Conservation (phyloP, 1,140 invertebrate genomes). For the Drosophila repletoides region DNA sequence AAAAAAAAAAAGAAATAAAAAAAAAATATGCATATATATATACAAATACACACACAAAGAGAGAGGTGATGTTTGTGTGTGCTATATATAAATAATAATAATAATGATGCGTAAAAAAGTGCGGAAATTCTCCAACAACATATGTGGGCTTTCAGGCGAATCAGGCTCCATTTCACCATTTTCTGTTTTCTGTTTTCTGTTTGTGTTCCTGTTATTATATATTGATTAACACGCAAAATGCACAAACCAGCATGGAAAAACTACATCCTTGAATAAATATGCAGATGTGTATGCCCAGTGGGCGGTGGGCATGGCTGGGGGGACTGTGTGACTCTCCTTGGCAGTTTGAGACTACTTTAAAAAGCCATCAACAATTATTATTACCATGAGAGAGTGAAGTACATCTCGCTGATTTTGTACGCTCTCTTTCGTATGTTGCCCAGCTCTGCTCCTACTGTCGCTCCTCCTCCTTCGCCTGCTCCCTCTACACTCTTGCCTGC, state of each 20-base stretch:
- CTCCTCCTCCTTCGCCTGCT: neutral
- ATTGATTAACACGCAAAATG: slow-evolving; percentile 77
- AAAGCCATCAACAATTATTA: slow-evolving; percentile 75
- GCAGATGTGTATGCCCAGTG: slow-evolving; percentile 5
- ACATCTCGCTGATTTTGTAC: slow-evolving; percentile 54
- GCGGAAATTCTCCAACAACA: slow-evolving; percentile 59
- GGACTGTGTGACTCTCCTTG: too few relatives aligned
- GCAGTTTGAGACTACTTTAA: slow-evolving; percentile 55
- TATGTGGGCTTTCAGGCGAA: slow-evolving; percentile 37
- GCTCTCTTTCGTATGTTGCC: slow-evolving; percentile 15
- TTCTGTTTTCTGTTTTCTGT: too few relatives aligned
- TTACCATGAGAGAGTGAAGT: slow-evolving; percentile 37
- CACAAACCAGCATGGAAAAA: slow-evolving; percentile 53
- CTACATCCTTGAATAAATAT: slow-evolving; percentile 58
- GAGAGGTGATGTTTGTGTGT: slow-evolving; percentile 13
- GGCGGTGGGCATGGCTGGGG: neutral
- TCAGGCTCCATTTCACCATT: slow-evolving; percentile 5
- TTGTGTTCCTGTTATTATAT: slow-evolving; percentile 46
- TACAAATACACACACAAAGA: neutral
- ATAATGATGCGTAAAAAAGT: slow-evolving; percentile 62
- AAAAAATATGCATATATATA: slow-evolving; percentile 21
- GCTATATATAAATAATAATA: slow-evolving; percentile 47
- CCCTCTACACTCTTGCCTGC: neutral
- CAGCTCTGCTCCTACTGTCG: slow-evolving; percentile 21
- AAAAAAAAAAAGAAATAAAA: slow-evolving; percentile 36